phyloP scores from a whole-genome alignment of 1,140 invertebrate genomes.

The Piezodorus guildinii region DNA sequence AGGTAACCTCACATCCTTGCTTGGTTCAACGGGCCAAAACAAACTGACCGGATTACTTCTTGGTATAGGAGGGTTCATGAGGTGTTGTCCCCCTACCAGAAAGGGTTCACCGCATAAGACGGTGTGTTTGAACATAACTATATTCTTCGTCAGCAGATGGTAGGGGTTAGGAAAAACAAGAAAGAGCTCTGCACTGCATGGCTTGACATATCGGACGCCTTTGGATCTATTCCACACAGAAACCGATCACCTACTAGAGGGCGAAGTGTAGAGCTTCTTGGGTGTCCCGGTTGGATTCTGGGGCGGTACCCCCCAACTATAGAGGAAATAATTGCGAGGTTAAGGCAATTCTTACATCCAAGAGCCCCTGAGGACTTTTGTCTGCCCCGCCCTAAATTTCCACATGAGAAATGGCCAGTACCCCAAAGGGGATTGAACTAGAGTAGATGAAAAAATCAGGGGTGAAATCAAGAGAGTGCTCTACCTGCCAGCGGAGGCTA shows the following conservation, averaged over 20 bases:
- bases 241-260: not conserved
- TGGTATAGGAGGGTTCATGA: not conserved
- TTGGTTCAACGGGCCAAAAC: no score
- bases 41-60: not conserved
- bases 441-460: not conserved
- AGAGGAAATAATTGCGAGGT: not conserved
- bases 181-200: not conserved
- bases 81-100: constrained; percentile 15
- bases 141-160: not conserved
- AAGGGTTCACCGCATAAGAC: constrained; percentile 20
- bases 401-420: constrained; percentile 27
- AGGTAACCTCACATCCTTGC: no score
- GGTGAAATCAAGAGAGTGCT: not conserved
- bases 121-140: constrained; percentile 8
- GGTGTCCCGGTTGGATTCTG: not conserved
- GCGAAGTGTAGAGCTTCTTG: not conserved
- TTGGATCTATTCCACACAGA: not conserved
- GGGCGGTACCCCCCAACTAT: not conserved
- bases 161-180: not conserved
- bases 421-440: constrained; percentile 21
- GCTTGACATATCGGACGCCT: not conserved
- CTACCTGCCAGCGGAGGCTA: not conserved
- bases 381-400: constrained; percentile 32
- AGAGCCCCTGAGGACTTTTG: constrained; percentile 33
- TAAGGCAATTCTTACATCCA: not conserved